A percentile compares a stretch with the other conserved stretches of the same genome.
phyloP scores from a whole-genome alignment of 2,888 invertebrate genomes.

The Rutpela maculata region DNA sequence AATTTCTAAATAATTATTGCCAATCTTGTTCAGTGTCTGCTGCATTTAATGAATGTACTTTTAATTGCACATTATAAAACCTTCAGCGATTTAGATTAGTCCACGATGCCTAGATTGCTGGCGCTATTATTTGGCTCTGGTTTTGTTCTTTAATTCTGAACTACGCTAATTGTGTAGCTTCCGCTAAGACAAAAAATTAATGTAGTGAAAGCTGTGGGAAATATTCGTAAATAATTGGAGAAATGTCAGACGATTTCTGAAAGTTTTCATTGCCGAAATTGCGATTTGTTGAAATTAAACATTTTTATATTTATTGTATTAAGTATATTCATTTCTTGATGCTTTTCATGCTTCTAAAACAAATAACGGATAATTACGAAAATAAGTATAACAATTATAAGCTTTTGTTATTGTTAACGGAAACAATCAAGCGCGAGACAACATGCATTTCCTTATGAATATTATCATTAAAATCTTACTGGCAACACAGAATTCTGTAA shows the following conservation, averaged over 20 bases:
- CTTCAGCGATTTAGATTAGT: not conserved
- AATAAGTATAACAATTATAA: too few relatives aligned
- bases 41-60: not conserved
- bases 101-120: not conserved
- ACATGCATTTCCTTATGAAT: too few relatives aligned
- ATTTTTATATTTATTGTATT: too few relatives aligned
- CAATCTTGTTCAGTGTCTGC: not conserved
- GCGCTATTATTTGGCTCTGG: not conserved
- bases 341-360: too few relatives aligned
- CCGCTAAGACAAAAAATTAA: not conserved
- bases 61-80: not conserved
- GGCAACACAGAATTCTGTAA: too few relatives aligned
- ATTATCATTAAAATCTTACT: too few relatives aligned
- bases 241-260: not conserved
- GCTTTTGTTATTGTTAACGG: too few relatives aligned
- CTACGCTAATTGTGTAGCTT: not conserved
- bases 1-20: slow-evolving; percentile 4
- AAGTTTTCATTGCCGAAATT: too few relatives aligned
- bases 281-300: too few relatives aligned
- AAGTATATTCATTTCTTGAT: too few relatives aligned
- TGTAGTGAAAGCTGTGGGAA: slow-evolving; percentile 12
- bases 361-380: too few relatives aligned
- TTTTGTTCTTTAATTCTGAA: not conserved
- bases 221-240: not conserved
- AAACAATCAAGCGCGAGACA: too few relatives aligned